phyloP scores from a whole-genome alignment of 2,888 invertebrate species.

The Caenorhabditis becei region DNA sequence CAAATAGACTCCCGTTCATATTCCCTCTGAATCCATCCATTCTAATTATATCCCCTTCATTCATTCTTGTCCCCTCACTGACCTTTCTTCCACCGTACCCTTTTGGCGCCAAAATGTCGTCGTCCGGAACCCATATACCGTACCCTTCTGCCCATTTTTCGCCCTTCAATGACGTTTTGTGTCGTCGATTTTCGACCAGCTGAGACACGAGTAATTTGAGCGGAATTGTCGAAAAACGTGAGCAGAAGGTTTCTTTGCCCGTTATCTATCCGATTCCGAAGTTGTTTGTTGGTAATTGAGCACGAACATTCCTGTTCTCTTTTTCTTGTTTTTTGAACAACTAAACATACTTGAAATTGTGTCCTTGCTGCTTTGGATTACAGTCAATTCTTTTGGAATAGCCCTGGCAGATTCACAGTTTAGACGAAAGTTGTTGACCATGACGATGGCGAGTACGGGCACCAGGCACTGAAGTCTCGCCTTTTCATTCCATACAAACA shows the following conservation, averaged over 20 bases:
- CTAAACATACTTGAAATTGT: too few species aligned
- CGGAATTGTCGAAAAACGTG: conserved; percentile 46
- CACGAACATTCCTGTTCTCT: background rate
- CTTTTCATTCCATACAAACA: conserved; percentile 11
- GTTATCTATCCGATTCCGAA: conserved; percentile 33
- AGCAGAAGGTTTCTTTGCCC: conserved; percentile 12
- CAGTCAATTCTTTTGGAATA: too few species aligned
- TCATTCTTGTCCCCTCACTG: conserved; percentile 3
- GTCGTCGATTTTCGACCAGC: conserved; percentile 56
- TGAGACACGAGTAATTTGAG: conserved; percentile 57
- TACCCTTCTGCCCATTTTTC: conserved; percentile 29
- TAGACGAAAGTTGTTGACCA: too few species aligned
- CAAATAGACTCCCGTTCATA: conserved; percentile 47
- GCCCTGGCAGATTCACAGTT: too few species aligned
- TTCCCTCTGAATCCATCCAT: conserved; percentile 8
- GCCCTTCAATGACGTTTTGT: conserved; percentile 49
- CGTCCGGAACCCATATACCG: conserved; percentile 48
- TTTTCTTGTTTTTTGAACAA: conserved; percentile 3
- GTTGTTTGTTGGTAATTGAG: too few species aligned
- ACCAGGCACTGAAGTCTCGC: conserved; percentile 29
- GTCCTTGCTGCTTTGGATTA: too few species aligned
- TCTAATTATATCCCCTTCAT: conserved; percentile 23
- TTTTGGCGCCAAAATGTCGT: conserved; percentile 48
- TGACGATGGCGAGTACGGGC: too few species aligned
- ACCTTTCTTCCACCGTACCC: conserved; percentile 39